Evolutionary conservation across 1,140 invertebrate genomes (phyloP), one percentile per base, ranked within the genome.

Genomic region (Formica exsecta): DNA sequence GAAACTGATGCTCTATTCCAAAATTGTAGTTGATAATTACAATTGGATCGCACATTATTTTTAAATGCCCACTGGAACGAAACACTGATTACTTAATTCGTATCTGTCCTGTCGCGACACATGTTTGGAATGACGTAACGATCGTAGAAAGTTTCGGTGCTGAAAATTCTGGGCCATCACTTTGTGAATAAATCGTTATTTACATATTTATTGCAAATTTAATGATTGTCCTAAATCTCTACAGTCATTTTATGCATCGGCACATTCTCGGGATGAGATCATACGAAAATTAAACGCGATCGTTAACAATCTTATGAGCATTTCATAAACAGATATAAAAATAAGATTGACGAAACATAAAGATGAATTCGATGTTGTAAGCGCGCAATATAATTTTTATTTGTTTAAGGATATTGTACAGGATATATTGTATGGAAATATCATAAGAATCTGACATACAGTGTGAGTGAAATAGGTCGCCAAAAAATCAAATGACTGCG

Each of bases 81-180:
- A n/a, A 13, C 61, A 2, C 3, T 19, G 57, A 36, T 70, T 38
- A 25, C 7, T 51, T 41, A 4, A 79, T 41, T 70, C 11, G 11
- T 6, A 7, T 1, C 38, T n/a, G 54, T 79, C 19, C 41, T 19
- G 38, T 57, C 51, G 59, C 65, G 65, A 73, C 25, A 7, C 0
- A 5, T 48, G 22, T 73, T 36, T n/a, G 65, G n/a, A 59, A 81
- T 83, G 68, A 83, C 16, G 79, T 41, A 74, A 83, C 3, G 8
- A 22, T 61, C 38, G 38, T 73, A 73, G 66, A 61, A 83, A 83
- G 68, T 83, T 81, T 81, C 38, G 41, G 51, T 38, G 13, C 3
- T 41, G 6, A 73, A 44, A 83, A 83, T 74, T 83, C 13, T 8
- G 19, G 11, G 4, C 19, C 25, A 4, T 29, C 54, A 19, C 32